Evolutionary conservation across 2,797 vertebrate genomes (phyloP).

Genomic region (Rhynchotus rufescens): DNA sequence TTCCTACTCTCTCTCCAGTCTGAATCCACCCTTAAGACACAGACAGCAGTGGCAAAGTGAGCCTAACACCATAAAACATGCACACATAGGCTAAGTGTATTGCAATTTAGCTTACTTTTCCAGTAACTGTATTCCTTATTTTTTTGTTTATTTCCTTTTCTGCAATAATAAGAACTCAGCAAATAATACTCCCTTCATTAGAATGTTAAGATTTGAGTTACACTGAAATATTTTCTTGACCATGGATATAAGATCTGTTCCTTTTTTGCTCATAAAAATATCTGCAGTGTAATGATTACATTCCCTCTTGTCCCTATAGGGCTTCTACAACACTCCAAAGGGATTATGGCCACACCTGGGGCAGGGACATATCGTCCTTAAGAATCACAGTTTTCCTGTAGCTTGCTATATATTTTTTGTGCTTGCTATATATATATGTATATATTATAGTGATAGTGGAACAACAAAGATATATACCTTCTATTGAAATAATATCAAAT

Average conservation of each 20-base stretch:
- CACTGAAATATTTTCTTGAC: neutral
- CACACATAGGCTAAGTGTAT: neutral
- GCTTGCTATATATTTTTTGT: too few species aligned
- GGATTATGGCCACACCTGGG: neutral
- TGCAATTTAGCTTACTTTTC: neutral
- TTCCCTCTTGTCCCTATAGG: neutral
- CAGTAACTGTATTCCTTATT: neutral
- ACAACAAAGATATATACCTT: neutral
- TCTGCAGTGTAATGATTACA: neutral
- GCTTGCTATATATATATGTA: neutral
- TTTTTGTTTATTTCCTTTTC: neutral
- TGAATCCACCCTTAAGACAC: neutral
- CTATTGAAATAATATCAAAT: neutral
- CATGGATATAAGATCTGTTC: neutral
- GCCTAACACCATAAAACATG: neutral
- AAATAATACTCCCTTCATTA: neutral
- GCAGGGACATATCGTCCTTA: neutral
- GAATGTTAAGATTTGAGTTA: neutral
- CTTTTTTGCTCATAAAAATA: neutral
- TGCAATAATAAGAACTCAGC: neutral
- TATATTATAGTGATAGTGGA: neutral
- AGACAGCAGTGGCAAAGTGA: neutral
- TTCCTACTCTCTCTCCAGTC: neutral
- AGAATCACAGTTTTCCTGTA: neutral
- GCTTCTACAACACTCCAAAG: neutral